Percentiles rank a stretch among this genome's conserved stretches.
Conservation (phyloP, 2,888 invertebrate species). For the Andrena bicolor region DNA sequence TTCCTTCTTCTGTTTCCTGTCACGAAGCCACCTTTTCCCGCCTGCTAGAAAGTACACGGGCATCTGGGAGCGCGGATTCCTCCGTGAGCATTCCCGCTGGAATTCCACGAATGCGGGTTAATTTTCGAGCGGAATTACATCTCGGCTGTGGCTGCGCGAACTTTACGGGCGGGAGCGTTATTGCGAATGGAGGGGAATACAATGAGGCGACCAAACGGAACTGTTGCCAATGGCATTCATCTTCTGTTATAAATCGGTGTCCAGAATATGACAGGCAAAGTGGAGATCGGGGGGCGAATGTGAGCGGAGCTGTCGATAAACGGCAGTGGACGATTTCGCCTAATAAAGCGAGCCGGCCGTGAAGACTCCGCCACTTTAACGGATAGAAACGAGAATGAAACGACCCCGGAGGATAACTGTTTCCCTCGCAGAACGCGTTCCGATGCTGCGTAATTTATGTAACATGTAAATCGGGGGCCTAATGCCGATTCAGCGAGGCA, state of each 20-base stretch:
- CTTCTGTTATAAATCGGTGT: no score
- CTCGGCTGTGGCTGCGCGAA: not conserved
- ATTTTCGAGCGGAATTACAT: slow-evolving; percentile 7
- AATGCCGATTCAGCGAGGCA: slow-evolving; percentile 57
- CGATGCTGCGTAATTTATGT: slow-evolving; percentile 57
- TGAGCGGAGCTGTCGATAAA: not conserved
- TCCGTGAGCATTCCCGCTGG: not conserved
- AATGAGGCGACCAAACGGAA: no score
- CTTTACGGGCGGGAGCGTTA: not conserved
- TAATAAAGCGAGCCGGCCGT: not conserved
- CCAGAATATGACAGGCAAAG: not conserved
- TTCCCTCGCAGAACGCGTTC: slow-evolving; percentile 17
- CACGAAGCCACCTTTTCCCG: not conserved
- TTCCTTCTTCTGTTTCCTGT: slow-evolving; percentile 15
- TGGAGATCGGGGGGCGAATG: not conserved
- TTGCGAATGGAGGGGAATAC: not conserved
- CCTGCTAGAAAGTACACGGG: not conserved
- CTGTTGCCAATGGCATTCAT: no score
- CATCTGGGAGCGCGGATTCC: not conserved
- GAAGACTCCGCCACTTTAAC: not conserved
- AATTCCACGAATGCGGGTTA: slow-evolving; percentile 1
- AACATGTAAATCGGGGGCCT: slow-evolving; percentile 58
- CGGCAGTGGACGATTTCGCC: not conserved
- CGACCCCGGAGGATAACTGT: slow-evolving; percentile 59
- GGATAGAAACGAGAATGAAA: slow-evolving; percentile 69